Evolutionary conservation across 2,797 vertebrate species (phyloP).

Genomic region (Coregonus sp.): DNA sequence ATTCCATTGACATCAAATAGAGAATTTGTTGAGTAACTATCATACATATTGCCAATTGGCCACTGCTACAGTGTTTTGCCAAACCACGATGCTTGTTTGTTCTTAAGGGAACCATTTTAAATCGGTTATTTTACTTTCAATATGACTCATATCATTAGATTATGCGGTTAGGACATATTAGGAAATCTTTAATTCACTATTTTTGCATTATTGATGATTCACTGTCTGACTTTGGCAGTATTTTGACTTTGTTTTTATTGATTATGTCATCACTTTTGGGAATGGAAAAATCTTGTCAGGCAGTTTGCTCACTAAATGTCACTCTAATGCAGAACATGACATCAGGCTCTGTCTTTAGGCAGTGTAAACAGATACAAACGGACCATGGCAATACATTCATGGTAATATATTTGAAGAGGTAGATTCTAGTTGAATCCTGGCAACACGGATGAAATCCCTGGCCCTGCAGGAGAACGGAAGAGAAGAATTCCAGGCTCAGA

Average conservation of each 20-base stretch:
- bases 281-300: constrained; percentile 5
- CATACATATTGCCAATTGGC: background rate
- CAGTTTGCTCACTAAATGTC: background rate
- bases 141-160: background rate
- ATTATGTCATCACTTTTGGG: background rate
- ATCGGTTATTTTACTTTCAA: background rate
- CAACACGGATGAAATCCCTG: background rate
- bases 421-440: background rate
- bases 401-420: background rate
- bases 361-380: background rate
- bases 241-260: constrained; percentile 6
- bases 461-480: background rate
- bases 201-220: background rate
- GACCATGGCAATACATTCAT: background rate
- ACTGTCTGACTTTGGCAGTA: background rate
- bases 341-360: background rate
- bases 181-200: background rate
- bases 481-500: background rate
- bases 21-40: background rate
- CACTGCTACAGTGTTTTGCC: background rate
- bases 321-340: background rate
- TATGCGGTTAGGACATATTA: background rate
- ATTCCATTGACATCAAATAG: background rate
- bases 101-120: background rate
- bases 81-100: background rate